A percentile compares a stretch with the other conserved stretches of the same genome.
phyloP scores from a whole-genome alignment of 2,888 invertebrate genomes.

The Nineta flava region DNA sequence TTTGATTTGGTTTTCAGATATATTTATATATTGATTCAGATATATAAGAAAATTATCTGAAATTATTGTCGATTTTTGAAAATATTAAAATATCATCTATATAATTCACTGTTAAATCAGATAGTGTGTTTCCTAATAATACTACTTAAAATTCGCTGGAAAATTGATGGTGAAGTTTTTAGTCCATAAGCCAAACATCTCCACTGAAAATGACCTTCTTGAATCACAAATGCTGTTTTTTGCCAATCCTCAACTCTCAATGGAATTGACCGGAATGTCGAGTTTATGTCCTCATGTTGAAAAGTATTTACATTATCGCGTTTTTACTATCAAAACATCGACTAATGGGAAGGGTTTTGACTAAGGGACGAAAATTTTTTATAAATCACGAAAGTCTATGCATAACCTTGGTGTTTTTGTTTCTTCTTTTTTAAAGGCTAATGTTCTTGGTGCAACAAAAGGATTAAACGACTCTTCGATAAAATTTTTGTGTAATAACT shows the following conservation, averaged over 20 bases:
- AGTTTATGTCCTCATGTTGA: constrained; percentile 20
- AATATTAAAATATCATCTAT: constrained; percentile 15
- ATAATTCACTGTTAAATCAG: constrained; percentile 12
- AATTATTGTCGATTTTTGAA: too few species aligned
- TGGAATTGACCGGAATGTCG: constrained; percentile 18
- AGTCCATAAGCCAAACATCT: constrained; percentile 13
- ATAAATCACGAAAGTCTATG: constrained; percentile 18
- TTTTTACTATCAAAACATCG: constrained; percentile 19
- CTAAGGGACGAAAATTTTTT: constrained; percentile 19
- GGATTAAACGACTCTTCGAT: constrained; percentile 13
- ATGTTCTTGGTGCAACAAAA: constrained; percentile 15
- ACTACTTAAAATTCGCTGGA: constrained; percentile 11
- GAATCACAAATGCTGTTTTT: constrained; percentile 17
- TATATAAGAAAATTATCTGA: too few species aligned
- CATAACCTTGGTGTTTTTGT: constrained; percentile 17
- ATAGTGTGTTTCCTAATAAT: constrained; percentile 11
- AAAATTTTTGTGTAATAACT: constrained; percentile 13
- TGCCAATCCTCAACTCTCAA: constrained; percentile 18
- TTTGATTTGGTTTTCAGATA: too few species aligned
- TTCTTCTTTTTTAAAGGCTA: constrained; percentile 16
- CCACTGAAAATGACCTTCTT: constrained; percentile 14
- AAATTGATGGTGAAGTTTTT: constrained; percentile 12
- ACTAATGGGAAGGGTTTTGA: constrained; percentile 20
- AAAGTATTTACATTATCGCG: constrained; percentile 20
- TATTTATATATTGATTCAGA: too few species aligned